Base-by-base conservation (phyloP, 2,113 vertebrate genomes). In the Himantopus leucocephalus region DNA sequence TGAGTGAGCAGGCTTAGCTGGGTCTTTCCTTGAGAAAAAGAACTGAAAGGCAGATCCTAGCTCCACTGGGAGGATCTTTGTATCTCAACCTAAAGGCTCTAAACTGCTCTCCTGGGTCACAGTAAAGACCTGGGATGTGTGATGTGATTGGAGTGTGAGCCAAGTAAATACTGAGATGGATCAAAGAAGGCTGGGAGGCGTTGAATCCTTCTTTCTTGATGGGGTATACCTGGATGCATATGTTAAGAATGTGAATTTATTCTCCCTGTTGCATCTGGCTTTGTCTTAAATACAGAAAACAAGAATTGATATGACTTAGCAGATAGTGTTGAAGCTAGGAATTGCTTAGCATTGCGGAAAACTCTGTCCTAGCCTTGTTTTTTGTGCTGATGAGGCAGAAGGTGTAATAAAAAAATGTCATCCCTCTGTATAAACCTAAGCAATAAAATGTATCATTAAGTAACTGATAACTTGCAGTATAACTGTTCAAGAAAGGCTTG, bases 331-430 rank as follows among this genome's bases (percentile, higher is more conserved):
- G 50, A 92, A 94, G 17, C 12, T 66, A 70, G 45, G 24, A 93
- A 30, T 86, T 86, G 24, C 83, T n/a, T 94, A 41, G 60, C 85
- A 48, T 68, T 71, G 60, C 5, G 47, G 60, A 91, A 87, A 91
- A 86, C 15, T 48, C 32, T 86, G 9, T 58, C 52, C 15, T 79
- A 52, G 52, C 22, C 18, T 81, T 77, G 27, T 5, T 52, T 92
- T 84, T 76, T 52, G 47, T 94, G 76, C 39, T 37, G 47, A 67
- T 50, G n/a, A 86, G 64, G 76, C 55, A 75, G 66, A 56, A 74
- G 17, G 4, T 74, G 12, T 50, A 81, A 50, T 64, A 75, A 87
- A 60, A 82, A 70, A 60, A 14, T 17, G 35, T 10, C 45, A 55
- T 76, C 37, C 39, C 24, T 67, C 14, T 8, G 1, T 67, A 35